These are phyloP conservation scores for Anticlea derivata DNA, from an alignment of 2,888 invertebrate genomes.

Conservation along the genomic window DNA sequence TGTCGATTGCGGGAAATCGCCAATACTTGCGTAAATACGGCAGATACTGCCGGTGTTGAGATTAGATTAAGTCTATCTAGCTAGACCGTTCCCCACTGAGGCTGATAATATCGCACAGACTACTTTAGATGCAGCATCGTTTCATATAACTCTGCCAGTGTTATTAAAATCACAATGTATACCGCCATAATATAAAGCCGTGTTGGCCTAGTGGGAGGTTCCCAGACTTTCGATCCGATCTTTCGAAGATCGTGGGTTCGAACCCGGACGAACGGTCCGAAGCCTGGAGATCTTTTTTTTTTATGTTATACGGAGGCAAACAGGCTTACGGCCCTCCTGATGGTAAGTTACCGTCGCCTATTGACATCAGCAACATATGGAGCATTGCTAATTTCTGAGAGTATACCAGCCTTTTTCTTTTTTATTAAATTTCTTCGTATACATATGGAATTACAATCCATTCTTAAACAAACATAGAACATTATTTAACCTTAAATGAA, in stretches of 20 bases:
- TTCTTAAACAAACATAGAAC: background rate
- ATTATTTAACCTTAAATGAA: conserved; percentile 1
- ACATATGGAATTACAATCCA: background rate
- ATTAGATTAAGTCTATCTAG: conserved; percentile 52
- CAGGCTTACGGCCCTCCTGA: too few relatives aligned
- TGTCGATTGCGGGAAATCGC: conserved; percentile 70
- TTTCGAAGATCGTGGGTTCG: too few relatives aligned
- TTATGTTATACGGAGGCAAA: too few relatives aligned
- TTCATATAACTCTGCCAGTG: conserved; percentile 25
- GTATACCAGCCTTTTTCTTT: too few relatives aligned
- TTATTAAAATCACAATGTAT: conserved; percentile 17
- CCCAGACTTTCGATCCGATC: too few relatives aligned
- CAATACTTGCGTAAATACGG: conserved; percentile 77
- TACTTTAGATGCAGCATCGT: conserved; percentile 28
- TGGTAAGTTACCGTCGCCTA: too few relatives aligned
- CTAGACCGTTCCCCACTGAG: conserved; percentile 39
- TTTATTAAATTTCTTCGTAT: too few relatives aligned
- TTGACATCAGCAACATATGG: too few relatives aligned
- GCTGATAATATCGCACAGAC: conserved; percentile 41
- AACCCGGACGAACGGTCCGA: too few relatives aligned
- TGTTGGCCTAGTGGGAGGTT: too few relatives aligned
- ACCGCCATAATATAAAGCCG: background rate
- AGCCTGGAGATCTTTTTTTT: too few relatives aligned
- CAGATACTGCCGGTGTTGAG: conserved; percentile 54
- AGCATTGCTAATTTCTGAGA: too few relatives aligned